A percentile compares a stretch with the other conserved stretches of the same genome.
Conservation (phyloP, 2,797 vertebrate genomes). For the Molossus molossus region DNA sequence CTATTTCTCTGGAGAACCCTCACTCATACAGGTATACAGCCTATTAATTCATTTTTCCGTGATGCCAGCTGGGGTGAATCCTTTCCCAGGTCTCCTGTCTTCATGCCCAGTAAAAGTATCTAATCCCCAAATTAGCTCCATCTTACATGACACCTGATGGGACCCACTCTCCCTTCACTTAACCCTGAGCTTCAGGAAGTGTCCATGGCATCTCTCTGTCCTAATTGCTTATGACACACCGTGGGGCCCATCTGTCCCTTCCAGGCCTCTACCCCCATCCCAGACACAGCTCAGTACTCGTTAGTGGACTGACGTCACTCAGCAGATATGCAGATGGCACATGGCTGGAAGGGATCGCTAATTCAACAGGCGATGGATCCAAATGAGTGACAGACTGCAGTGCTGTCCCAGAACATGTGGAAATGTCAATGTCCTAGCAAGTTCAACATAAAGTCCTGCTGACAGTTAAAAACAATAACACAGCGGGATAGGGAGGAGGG, state of each 20-base stretch:
- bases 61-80: background rate
- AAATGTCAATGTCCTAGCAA: background rate
- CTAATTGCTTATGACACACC: background rate
- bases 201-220: background rate
- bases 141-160: background rate
- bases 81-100: background rate
- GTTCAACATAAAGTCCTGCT: background rate
- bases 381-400: background rate
- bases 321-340: slow-evolving; percentile 24
- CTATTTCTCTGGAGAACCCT: background rate
- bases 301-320: background rate
- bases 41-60: background rate
- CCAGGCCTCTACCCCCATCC: background rate
- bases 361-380: background rate
- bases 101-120: background rate
- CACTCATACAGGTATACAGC: background rate
- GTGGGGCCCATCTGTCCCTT: background rate
- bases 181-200: background rate
- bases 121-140: background rate
- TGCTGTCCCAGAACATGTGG: background rate
- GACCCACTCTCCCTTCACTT: background rate
- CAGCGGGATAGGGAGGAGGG: too few relatives aligned
- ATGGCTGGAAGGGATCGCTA: background rate
- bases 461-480: background rate
- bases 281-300: background rate